These are phyloP conservation scores for Sylvicola cinctus DNA, from an alignment of 2,888 invertebrate species.

Conservation along the genomic window DNA sequence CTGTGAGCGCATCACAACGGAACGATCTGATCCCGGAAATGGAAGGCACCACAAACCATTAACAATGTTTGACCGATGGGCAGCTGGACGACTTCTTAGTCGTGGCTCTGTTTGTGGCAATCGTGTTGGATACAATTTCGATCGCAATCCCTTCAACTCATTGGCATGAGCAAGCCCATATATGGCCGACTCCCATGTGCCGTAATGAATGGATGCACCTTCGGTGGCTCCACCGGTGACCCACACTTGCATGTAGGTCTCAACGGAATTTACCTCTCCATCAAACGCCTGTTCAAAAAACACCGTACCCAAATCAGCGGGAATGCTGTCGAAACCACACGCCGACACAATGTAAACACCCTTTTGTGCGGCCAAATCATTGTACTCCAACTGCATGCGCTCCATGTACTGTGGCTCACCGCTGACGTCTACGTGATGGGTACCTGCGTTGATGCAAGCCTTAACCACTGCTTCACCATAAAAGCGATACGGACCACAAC, in stretches of 20 bases:
- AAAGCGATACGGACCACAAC: constrained; percentile 77
- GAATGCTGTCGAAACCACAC: constrained; percentile 87
- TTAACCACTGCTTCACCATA: constrained; percentile 79
- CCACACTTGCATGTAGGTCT: constrained; percentile 38
- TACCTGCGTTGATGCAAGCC: constrained; percentile 60
- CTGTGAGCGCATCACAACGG: constrained; percentile 67
- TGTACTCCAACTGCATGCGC: constrained; percentile 62
- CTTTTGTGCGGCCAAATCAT: constrained; percentile 48
- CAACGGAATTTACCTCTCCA: constrained; percentile 58
- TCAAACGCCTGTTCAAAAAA: constrained; percentile 57
- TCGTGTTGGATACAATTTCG: constrained; percentile 41
- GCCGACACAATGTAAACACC: constrained; percentile 76
- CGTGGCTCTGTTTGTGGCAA: constrained; percentile 41
- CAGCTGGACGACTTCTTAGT: constrained; percentile 25
- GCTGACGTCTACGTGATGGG: constrained; percentile 82
- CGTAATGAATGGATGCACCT: constrained; percentile 42
- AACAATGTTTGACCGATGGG: constrained; percentile 25
- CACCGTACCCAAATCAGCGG: constrained; percentile 69
- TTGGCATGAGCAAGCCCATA: constrained; percentile 44
- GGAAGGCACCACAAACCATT: constrained; percentile 42
- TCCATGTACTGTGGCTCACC: constrained; percentile 87
- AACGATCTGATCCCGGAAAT: constrained; percentile 66
- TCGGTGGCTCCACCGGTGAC: constrained; percentile 14
- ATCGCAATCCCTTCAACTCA: constrained; percentile 43
- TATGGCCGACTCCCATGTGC: constrained; percentile 79